Conservation (phyloP, 2,113 vertebrate species). For the Mastomys natalensis region DNA sequence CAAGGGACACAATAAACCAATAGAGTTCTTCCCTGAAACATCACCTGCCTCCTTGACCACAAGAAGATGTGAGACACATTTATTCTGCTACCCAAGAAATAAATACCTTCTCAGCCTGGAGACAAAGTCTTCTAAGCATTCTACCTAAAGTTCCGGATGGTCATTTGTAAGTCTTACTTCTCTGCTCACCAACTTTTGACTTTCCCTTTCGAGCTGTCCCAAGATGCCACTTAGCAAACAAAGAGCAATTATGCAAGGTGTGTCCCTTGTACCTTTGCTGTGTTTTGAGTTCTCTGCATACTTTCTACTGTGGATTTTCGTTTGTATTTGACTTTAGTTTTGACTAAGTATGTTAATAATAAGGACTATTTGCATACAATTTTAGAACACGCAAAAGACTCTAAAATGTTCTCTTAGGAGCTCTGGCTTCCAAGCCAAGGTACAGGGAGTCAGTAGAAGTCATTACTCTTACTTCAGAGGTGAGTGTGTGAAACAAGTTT, state of each 20-base stretch:
- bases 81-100: too few relatives aligned
- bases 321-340: not conserved
- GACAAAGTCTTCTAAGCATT: rapidly evolving
- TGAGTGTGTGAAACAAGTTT: not conserved
- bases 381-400: slow-evolving; percentile 12
- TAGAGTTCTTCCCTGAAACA: not conserved
- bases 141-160: not conserved
- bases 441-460: rapidly evolving
- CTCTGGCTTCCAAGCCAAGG: not conserved
- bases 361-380: not conserved
- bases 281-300: not conserved
- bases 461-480: not conserved
- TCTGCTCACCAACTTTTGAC: not conserved
- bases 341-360: not conserved
- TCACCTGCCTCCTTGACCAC: not conserved
- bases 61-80: rapidly evolving
- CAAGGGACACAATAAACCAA: not conserved
- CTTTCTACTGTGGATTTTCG: slow-evolving; percentile 7
- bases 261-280: not conserved
- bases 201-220: not conserved
- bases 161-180: not conserved
- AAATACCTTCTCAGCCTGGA: not conserved
- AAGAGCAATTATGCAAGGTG: not conserved
- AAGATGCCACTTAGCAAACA: not conserved
- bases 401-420: not conserved